Conservation (phyloP, 2,113 vertebrate species). For the Lynx canadensis region DNA sequence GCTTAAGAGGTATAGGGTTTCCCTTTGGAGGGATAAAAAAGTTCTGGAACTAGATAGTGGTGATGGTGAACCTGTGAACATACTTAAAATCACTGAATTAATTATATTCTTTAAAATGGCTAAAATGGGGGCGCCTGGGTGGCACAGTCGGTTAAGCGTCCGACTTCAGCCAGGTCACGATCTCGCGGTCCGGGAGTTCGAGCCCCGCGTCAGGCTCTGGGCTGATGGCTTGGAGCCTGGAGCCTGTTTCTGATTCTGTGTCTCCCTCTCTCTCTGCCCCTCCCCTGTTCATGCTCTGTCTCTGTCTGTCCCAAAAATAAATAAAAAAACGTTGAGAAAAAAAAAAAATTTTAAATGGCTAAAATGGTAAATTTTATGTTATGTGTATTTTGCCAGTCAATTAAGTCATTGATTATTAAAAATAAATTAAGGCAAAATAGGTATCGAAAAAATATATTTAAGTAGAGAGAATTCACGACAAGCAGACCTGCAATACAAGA, state of each 20-base stretch:
- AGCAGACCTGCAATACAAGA: not conserved
- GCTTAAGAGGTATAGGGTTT: not conserved
- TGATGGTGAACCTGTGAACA: not conserved
- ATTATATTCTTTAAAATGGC: not conserved
- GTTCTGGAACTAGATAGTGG: not conserved
- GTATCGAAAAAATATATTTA: not conserved
- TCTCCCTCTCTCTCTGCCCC: too few relatives aligned
- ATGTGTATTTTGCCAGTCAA: not conserved
- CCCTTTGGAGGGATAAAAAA: not conserved
- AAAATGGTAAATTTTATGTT: not conserved
- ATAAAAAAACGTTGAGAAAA: too few relatives aligned
- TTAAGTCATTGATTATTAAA: not conserved
- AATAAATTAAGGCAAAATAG: not conserved
- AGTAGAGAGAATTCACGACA: not conserved
- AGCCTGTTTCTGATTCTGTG: too few relatives aligned
- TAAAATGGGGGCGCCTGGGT: too few relatives aligned
- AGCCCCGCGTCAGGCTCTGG: too few relatives aligned
- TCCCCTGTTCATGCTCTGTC: too few relatives aligned
- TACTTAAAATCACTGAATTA: not conserved
- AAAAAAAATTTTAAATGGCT: too few relatives aligned
- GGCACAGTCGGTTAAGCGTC: too few relatives aligned
- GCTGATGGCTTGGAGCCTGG: too few relatives aligned
- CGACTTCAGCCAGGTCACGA: too few relatives aligned
- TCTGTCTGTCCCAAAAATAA: too few relatives aligned
- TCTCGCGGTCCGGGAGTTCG: too few relatives aligned